Evolutionary conservation across 2,113 vertebrate species (phyloP).

Genomic region (Vombatus ursinus): DNA sequence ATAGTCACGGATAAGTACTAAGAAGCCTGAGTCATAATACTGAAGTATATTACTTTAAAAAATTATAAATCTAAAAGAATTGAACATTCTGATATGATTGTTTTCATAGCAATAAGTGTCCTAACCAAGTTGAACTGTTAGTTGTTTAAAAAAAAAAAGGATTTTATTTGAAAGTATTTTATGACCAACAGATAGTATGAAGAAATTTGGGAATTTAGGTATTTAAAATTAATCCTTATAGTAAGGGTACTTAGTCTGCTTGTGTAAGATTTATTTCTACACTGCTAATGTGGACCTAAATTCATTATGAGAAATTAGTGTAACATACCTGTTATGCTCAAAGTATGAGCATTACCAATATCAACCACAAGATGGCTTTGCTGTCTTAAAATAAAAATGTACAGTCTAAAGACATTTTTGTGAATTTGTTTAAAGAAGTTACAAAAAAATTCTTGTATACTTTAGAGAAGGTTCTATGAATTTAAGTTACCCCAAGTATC

Average conservation of each 20-base stretch:
- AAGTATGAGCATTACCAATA: slow-evolving; percentile 40
- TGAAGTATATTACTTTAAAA: not conserved
- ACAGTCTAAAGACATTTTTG: not conserved
- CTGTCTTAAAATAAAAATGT: slow-evolving; percentile 70
- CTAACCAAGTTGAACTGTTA: not conserved
- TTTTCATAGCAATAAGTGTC: slow-evolving; percentile 39
- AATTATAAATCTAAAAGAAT: not conserved
- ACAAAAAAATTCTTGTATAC: slow-evolving; percentile 22
- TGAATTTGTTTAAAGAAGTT: slow-evolving; percentile 50
- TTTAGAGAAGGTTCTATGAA: slow-evolving; percentile 14
- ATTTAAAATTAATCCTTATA: not conserved
- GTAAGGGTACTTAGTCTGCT: not conserved
- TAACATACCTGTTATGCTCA: not conserved
- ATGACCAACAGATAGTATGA: not conserved
- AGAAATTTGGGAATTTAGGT: not conserved
- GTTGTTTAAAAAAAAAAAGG: slow-evolving; percentile 26
- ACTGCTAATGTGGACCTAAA: not conserved
- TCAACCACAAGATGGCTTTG: slow-evolving; percentile 84
- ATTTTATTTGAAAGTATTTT: slow-evolving; percentile 32
- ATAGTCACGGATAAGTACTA: not conserved
- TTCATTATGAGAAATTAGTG: not conserved
- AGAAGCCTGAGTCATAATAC: slow-evolving; percentile 17
- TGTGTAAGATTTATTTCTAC: not conserved
- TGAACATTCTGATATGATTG: slow-evolving; percentile 2
- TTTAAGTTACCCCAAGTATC: not conserved